Percentiles rank a stretch among this genome's conserved stretches.
Conservation (phyloP, 2,797 vertebrate species). For the Myripristis murdjan region DNA sequence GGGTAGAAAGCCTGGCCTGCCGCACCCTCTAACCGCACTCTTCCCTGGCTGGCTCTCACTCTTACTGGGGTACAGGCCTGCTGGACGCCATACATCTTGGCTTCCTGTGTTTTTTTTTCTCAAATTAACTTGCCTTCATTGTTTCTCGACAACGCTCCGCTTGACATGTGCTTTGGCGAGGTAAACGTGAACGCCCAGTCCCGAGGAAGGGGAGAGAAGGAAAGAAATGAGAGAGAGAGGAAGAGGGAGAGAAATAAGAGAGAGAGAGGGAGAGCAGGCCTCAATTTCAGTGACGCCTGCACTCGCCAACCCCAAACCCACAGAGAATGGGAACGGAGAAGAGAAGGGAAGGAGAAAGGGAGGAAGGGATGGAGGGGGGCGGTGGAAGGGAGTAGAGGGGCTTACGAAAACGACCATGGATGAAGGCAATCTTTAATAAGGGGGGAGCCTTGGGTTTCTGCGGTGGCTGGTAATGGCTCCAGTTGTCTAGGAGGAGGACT, state of each 20-base stretch:
- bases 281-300: conserved; percentile 70
- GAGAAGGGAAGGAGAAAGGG: conserved; percentile 44
- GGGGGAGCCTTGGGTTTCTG: conserved; percentile 76
- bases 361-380: conserved; percentile 34
- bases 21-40: conserved; percentile 73
- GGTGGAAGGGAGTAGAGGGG: conserved; percentile 47
- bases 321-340: conserved; percentile 77
- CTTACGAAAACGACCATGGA: conserved; percentile 66
- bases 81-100: conserved; percentile 62
- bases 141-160: conserved; percentile 61
- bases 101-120: conserved; percentile 76
- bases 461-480: conserved; percentile 78
- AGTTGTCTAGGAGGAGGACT: conserved; percentile 78
- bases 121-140: conserved; percentile 67
- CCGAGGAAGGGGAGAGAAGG: conserved; percentile 43
- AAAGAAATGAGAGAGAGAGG: conserved; percentile 31
- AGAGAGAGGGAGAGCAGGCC: conserved; percentile 44
- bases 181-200: conserved; percentile 49
- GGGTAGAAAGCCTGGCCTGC: conserved; percentile 49
- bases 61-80: conserved; percentile 46
- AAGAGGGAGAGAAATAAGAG: conserved; percentile 15
- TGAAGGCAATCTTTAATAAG: conserved; percentile 75
- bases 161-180: conserved; percentile 62
- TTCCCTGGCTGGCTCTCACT: conserved; percentile 48
- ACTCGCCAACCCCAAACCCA: conserved; percentile 75